Conservation (phyloP, 64 coral and sea anemone species). For the Montipora efflorescens region DNA sequence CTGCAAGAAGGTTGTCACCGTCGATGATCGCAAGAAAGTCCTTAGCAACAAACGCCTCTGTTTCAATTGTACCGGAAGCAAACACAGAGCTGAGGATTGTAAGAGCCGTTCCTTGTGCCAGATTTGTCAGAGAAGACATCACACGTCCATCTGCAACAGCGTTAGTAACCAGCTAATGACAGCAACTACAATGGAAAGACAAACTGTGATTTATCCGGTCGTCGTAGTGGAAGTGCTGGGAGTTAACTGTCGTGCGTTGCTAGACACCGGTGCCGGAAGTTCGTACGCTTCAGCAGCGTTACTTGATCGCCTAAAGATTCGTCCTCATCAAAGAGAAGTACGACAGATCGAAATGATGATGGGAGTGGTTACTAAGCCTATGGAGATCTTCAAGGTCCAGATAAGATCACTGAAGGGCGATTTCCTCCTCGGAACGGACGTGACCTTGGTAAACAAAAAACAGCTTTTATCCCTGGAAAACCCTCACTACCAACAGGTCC, state of each 20-base stretch:
- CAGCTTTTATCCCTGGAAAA: conserved; percentile 30
- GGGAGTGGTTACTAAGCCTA: background rate
- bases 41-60: too few relatives aligned
- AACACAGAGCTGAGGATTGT: too few relatives aligned
- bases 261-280: conserved; percentile 37
- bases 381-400: conserved; percentile 9
- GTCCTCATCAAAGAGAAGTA: conserved; percentile 3
- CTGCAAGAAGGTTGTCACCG: too few relatives aligned
- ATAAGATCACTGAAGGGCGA: conserved; percentile 21
- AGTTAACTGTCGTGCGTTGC: background rate
- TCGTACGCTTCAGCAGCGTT: conserved; percentile 38
- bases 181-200: too few relatives aligned
- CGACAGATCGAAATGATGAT: conserved; percentile 32
- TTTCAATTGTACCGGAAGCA: too few relatives aligned
- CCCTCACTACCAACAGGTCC: conserved; percentile 15
- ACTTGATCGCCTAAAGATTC: conserved; percentile 26
- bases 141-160: too few relatives aligned
- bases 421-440: background rate
- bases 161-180: too few relatives aligned
- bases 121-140: too few relatives aligned
- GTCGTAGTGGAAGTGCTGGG: too few relatives aligned
- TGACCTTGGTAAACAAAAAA: conserved; percentile 24
- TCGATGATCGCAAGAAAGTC: too few relatives aligned
- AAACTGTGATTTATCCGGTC: too few relatives aligned
- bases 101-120: too few relatives aligned